Percentiles rank a stretch among this genome's conserved stretches.
These are phyloP conservation scores for Diglossa cyanea DNA, from an alignment of 2,797 vertebrate genomes.

Conservation along the genomic window DNA sequence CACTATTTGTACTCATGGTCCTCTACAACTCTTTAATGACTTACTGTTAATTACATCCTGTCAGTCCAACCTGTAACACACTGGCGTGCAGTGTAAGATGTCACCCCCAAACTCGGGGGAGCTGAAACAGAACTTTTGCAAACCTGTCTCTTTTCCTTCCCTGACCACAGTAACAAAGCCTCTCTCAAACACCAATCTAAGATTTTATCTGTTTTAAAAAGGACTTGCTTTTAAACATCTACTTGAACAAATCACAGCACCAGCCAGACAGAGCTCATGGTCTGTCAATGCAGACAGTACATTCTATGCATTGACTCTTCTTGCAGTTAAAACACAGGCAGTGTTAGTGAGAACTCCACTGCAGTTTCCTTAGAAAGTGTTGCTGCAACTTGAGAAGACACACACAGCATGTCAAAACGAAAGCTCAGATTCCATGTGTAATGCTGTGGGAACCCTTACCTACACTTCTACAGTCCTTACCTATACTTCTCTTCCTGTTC, in stretches of 20 bases:
- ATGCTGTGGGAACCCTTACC: not conserved
- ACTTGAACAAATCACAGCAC: not conserved
- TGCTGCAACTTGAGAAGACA: not conserved
- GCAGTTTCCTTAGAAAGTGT: not conserved
- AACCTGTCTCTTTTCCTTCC: not conserved
- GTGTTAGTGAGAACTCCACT: not conserved
- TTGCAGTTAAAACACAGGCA: not conserved
- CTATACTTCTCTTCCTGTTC: not conserved
- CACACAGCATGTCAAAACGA: accelerated
- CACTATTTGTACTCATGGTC: not conserved
- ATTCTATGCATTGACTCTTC: not conserved
- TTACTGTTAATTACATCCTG: not conserved
- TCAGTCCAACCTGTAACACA: not conserved
- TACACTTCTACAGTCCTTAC: not conserved
- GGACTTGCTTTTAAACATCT: not conserved
- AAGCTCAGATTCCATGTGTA: not conserved
- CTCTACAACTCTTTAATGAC: not conserved
- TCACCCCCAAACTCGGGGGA: not conserved
- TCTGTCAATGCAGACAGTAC: too few species aligned
- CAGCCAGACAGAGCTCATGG: not conserved
- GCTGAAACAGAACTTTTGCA: not conserved
- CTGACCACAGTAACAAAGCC: not conserved
- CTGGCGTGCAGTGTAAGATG: accelerated
- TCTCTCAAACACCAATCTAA: not conserved
- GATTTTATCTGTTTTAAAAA: not conserved